Conservation (phyloP, 2,797 vertebrate genomes). For the Smutsia temminckii region DNA sequence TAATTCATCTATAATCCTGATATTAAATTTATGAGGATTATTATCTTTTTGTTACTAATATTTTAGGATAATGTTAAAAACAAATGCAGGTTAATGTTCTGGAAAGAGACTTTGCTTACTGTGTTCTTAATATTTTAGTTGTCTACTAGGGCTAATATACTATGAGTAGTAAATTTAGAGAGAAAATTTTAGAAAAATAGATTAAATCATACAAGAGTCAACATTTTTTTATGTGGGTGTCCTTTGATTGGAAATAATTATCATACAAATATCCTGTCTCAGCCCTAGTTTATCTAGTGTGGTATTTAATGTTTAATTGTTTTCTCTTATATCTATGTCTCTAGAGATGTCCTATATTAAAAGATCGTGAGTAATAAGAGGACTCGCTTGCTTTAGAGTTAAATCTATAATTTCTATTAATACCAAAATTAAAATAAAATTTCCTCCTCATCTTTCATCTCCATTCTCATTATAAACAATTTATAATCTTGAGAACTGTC, state of each 20-base stretch:
- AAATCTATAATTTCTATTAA: conserved; percentile 45
- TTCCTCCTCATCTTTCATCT: neutral
- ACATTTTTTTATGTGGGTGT: neutral
- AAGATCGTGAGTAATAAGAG: neutral
- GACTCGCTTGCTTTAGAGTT: conserved; percentile 18
- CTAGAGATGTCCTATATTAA: neutral
- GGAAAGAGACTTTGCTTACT: conserved; percentile 29
- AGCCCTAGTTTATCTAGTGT: conserved; percentile 7
- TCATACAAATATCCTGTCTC: neutral
- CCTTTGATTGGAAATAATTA: neutral
- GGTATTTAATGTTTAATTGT: conserved; percentile 15
- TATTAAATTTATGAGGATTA: neutral
- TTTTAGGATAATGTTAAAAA: neutral
- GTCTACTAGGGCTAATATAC: neutral
- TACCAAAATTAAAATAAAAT: conserved; percentile 36
- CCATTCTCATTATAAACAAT: neutral
- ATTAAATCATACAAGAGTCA: neutral
- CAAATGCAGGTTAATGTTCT: neutral
- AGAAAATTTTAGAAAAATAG: conserved; percentile 12
- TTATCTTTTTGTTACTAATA: conserved; percentile 26
- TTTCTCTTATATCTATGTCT: neutral
- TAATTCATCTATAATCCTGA: neutral
- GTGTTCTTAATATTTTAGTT: neutral
- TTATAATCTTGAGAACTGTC: conserved; percentile 13
- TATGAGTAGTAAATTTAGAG: neutral